Evolutionary conservation across 2,888 invertebrate species (phyloP).

Genomic region (Cyrtodaria siliqua): DNA sequence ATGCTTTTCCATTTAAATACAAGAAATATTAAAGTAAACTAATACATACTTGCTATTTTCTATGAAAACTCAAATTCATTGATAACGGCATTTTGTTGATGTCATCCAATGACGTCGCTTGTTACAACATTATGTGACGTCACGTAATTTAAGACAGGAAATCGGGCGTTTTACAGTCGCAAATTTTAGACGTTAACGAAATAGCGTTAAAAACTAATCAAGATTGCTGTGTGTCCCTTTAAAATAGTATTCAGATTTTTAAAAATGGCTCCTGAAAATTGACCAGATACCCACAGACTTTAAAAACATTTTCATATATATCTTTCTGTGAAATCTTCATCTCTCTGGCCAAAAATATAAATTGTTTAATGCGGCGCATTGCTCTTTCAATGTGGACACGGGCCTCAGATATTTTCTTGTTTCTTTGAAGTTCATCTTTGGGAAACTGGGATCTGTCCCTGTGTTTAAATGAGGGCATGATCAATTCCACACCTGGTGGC

Average conservation of each 20-base stretch:
- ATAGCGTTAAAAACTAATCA: too few species aligned
- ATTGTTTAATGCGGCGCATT: conserved; percentile 35
- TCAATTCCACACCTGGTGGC: conserved; percentile 23
- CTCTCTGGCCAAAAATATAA: conserved; percentile 17
- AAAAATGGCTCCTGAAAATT: conserved; percentile 37
- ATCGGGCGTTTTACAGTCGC: too few species aligned
- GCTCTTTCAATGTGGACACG: conserved; percentile 37
- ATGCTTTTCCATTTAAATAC: too few species aligned
- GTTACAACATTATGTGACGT: too few species aligned
- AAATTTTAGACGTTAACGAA: too few species aligned
- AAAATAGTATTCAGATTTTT: conserved; percentile 13
- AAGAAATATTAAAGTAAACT: too few species aligned
- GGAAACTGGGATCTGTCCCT: conserved; percentile 34
- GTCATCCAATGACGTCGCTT: too few species aligned
- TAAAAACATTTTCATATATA: conserved; percentile 30
- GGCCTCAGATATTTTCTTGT: conserved; percentile 37
- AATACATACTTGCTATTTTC: too few species aligned
- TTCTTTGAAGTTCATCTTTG: conserved; percentile 16
- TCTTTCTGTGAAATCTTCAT: conserved; percentile 32
- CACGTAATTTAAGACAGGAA: too few species aligned
- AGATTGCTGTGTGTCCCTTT: too few species aligned
- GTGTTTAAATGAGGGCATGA: conserved; percentile 40
- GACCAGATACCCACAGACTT: conserved; percentile 29
- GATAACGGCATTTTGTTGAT: too few species aligned
- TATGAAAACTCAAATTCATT: too few species aligned